Conservation (phyloP, 2,113 vertebrate species). For the Strix aluco region DNA sequence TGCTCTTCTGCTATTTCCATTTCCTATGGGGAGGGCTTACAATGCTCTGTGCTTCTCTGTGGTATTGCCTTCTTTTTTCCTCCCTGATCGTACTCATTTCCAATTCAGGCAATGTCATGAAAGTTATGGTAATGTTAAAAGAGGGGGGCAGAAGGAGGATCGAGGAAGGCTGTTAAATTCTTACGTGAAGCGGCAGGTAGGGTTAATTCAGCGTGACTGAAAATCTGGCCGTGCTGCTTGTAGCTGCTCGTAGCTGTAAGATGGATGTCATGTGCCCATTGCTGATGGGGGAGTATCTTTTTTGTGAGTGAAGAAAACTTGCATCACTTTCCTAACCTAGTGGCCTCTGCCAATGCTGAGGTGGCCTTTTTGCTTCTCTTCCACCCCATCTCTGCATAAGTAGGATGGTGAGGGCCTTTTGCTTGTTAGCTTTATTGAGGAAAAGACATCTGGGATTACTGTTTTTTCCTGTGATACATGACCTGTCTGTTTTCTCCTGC, state of each 20-base stretch:
- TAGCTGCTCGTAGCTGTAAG: neutral
- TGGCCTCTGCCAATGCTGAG: neutral
- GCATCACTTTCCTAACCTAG: neutral
- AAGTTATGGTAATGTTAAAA: neutral
- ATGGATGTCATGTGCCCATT: neutral
- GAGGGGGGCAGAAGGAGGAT: neutral
- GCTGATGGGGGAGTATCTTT: neutral
- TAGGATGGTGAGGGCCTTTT: neutral
- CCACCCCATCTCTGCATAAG: accelerated
- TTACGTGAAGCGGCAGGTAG: neutral
- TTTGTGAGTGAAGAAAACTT: neutral
- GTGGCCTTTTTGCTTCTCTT: neutral
- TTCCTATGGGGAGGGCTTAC: neutral
- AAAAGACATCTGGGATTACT: neutral
- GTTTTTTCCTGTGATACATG: neutral
- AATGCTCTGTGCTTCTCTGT: neutral
- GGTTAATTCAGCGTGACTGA: neutral
- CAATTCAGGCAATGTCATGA: neutral
- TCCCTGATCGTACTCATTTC: neutral
- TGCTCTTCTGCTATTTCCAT: neutral
- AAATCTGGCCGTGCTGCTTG: neutral
- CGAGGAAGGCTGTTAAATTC: neutral
- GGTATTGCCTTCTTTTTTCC: neutral
- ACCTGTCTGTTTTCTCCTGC: neutral
- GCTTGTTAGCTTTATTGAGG: neutral